Percentiles rank a stretch among this genome's conserved stretches.
These are phyloP conservation scores for Artibeus jamaicensis DNA, from an alignment of 2,797 vertebrate genomes.

Conservation along the genomic window DNA sequence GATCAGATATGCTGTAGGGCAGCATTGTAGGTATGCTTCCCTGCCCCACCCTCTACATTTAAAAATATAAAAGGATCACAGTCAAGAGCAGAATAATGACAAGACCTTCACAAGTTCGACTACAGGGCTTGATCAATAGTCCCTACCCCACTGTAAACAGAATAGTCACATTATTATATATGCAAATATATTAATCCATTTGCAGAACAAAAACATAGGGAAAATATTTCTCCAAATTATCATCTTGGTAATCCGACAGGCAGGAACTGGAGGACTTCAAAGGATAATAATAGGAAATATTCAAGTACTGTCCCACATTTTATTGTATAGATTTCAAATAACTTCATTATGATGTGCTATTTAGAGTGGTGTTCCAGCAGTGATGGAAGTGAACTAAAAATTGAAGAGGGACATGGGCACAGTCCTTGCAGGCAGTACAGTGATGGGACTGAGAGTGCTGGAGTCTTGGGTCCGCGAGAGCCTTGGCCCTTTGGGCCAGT, in stretches of 20 bases:
- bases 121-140: background rate
- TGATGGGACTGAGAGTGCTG: background rate
- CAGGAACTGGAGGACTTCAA: background rate
- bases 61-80: background rate
- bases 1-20: background rate
- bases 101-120: background rate
- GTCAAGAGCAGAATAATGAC: background rate
- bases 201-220: background rate
- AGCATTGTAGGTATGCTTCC: background rate
- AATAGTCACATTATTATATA: background rate
- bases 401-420: background rate
- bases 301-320: background rate
- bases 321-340: background rate
- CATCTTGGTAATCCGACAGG: background rate
- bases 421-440: background rate
- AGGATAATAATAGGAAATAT: background rate
- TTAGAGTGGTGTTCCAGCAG: background rate
- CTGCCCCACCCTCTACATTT: accelerated
- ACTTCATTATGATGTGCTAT: background rate
- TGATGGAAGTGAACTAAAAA: background rate
- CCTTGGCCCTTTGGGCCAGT: background rate
- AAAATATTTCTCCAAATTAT: background rate
- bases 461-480: background rate
- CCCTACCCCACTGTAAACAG: background rate
- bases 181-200: background rate